Evolutionary conservation across 1,140 invertebrate genomes (phyloP).

Genomic region (Drosophila pandora): DNA sequence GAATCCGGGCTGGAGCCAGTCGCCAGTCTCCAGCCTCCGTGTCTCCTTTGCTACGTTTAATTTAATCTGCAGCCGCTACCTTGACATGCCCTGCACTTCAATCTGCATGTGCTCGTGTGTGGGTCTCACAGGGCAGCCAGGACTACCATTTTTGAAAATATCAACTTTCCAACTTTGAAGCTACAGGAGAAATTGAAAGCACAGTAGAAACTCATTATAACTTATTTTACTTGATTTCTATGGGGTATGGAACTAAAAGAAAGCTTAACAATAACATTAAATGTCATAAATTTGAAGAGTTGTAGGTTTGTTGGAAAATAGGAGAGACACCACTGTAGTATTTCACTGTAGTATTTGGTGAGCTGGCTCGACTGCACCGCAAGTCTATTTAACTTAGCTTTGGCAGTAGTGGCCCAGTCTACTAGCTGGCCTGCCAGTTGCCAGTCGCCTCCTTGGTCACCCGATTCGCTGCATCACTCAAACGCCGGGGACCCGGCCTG

Average conservation of each 20-base stretch:
- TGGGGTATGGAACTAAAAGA: not conserved
- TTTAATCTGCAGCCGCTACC: slow-evolving; percentile 74
- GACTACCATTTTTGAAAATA: not conserved
- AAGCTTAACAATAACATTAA: no score
- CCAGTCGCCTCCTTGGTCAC: slow-evolving; percentile 28
- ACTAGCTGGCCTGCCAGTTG: slow-evolving; percentile 17
- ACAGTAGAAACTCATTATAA: not conserved
- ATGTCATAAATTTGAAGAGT: no score
- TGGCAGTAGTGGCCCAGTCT: slow-evolving; percentile 35
- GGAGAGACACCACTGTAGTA: slow-evolving; percentile 6
- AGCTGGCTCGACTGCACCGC: slow-evolving; percentile 68
- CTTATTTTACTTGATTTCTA: not conserved
- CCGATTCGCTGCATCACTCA: slow-evolving; percentile 71
- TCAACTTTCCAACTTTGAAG: not conserved
- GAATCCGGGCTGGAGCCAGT: not conserved
- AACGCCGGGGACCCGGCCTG: slow-evolving; percentile 47
- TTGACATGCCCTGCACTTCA: slow-evolving; percentile 67
- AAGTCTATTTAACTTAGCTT: slow-evolving; percentile 82
- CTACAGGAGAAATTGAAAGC: not conserved
- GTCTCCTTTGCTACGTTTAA: slow-evolving; percentile 63
- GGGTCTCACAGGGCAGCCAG: slow-evolving; percentile 19
- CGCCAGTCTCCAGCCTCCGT: slow-evolving; percentile 6
- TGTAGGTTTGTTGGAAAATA: no score
- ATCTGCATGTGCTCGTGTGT: slow-evolving; percentile 44
- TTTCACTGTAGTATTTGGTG: slow-evolving; percentile 11